These are phyloP conservation scores for Parnassius mnemosyne DNA, from an alignment of 2,888 invertebrate genomes.

Conservation along the genomic window DNA sequence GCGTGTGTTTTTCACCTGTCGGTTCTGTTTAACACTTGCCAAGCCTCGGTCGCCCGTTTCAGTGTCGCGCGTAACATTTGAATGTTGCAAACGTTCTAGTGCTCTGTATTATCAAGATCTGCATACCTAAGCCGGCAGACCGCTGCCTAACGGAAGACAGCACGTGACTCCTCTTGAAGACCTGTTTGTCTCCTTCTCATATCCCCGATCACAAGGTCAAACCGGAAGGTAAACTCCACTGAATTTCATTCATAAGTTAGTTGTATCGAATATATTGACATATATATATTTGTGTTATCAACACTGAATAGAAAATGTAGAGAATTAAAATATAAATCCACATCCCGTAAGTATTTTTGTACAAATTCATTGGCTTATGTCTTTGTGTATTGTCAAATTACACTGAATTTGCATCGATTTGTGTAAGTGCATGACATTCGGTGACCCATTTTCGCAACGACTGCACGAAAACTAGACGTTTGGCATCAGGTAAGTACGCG, in stretches of 20 bases:
- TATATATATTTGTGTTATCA: no score
- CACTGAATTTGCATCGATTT: constrained; percentile 59
- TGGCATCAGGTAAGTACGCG: constrained; percentile 56
- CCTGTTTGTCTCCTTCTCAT: constrained; percentile 41
- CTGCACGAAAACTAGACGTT: constrained; percentile 59
- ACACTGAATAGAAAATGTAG: no score
- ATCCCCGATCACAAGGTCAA: constrained; percentile 58
- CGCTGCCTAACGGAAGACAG: constrained; percentile 34
- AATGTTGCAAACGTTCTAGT: constrained; percentile 23
- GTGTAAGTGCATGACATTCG: constrained; percentile 60
- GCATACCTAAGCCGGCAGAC: constrained; percentile 15
- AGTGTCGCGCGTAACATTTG: constrained; percentile 23
- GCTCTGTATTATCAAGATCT: constrained; percentile 11
- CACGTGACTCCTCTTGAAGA: constrained; percentile 49
- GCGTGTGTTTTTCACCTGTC: constrained; percentile 16
- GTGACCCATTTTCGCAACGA: constrained; percentile 74
- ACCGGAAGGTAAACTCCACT: constrained; percentile 54
- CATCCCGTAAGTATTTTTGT: no score
- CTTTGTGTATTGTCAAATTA: constrained; percentile 9
- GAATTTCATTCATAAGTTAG: constrained; percentile 50
- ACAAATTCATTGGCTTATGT: neutral
- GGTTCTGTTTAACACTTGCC: constrained; percentile 31
- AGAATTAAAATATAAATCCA: no score
- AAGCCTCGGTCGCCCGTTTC: constrained; percentile 21
- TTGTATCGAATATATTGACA: constrained; percentile 29